A percentile compares a stretch with the other conserved stretches of the same genome.
phyloP scores from a whole-genome alignment of 2,888 invertebrate species.

The Syrista parreyssii region DNA sequence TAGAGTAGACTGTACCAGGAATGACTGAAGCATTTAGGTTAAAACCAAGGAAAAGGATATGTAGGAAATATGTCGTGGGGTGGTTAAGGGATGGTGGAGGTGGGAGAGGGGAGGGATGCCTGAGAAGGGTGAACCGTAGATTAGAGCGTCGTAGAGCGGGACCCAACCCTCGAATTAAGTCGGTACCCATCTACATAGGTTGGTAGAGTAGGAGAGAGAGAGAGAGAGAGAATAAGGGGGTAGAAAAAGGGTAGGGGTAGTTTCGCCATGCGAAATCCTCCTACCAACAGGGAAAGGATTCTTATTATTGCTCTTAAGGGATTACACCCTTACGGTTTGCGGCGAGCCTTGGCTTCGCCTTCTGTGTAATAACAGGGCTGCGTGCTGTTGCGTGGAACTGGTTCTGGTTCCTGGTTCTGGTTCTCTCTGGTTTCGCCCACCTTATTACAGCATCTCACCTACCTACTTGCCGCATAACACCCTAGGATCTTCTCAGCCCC shows the following conservation, averaged over 20 bases:
- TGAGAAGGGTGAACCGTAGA: not conserved
- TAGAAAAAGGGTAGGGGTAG: not conserved
- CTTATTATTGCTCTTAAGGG: slow-evolving; percentile 66
- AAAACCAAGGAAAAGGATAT: not conserved
- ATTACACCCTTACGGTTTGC: slow-evolving; percentile 59
- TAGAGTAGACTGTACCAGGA: not conserved
- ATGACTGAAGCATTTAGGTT: not conserved
- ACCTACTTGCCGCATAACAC: not conserved
- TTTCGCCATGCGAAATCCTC: slow-evolving; percentile 19
- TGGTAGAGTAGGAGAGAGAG: slow-evolving; percentile 9
- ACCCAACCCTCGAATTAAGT: slow-evolving; percentile 24
- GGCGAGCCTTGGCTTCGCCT: slow-evolving; percentile 34
- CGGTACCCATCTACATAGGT: slow-evolving; percentile 13
- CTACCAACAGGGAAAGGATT: slow-evolving; percentile 54
- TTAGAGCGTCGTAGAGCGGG: not conserved
- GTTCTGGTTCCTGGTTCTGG: slow-evolving; percentile 23
- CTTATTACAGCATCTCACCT: not conserved
- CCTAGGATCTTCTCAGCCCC: not conserved
- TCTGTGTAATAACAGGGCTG: not conserved
- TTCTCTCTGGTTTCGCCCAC: slow-evolving; percentile 16
- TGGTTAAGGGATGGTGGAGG: not conserved
- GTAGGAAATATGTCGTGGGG: not conserved
- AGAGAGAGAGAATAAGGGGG: not conserved
- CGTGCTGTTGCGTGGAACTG: not conserved
- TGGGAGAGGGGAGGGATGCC: not conserved